Evolutionary conservation across 2,888 invertebrate species (phyloP).

Genomic region (Cantharis rustica): DNA sequence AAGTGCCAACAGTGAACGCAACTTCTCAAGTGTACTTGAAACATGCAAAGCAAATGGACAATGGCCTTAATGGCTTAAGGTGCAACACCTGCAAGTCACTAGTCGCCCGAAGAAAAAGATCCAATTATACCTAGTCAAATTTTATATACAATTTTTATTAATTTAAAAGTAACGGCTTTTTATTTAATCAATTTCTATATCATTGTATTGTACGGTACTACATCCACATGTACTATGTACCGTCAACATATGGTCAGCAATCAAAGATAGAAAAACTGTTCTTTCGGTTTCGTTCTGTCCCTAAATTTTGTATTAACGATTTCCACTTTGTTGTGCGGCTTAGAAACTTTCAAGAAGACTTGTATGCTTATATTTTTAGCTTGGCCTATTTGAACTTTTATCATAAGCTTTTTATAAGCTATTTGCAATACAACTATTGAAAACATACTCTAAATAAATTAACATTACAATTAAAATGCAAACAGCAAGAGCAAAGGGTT

Average conservation of each 20-base stretch:
- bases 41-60: constrained; percentile 17
- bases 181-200: neutral
- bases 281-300: neutral
- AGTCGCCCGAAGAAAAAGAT: neutral
- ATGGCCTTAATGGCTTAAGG: constrained; percentile 16
- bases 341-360: neutral
- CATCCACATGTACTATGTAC: no score
- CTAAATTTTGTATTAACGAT: neutral
- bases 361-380: neutral
- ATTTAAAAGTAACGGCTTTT: neutral
- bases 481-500: constrained; percentile 41
- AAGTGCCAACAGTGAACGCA: constrained; percentile 12
- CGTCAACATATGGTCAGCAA: no score
- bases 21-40: constrained; percentile 14
- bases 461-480: constrained; percentile 52
- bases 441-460: constrained; percentile 35
- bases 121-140: neutral
- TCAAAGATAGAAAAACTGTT: no score
- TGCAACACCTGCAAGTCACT: constrained; percentile 20
- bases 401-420: neutral
- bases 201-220: neutral
- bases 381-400: neutral
- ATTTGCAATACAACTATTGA: constrained; percentile 1
- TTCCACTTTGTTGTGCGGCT: neutral
- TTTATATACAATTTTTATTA: neutral